Evolutionary conservation across 2,113 vertebrate species (phyloP), one percentile per base, ranked within the genome.

Genomic region (Hassar affinis): DNA sequence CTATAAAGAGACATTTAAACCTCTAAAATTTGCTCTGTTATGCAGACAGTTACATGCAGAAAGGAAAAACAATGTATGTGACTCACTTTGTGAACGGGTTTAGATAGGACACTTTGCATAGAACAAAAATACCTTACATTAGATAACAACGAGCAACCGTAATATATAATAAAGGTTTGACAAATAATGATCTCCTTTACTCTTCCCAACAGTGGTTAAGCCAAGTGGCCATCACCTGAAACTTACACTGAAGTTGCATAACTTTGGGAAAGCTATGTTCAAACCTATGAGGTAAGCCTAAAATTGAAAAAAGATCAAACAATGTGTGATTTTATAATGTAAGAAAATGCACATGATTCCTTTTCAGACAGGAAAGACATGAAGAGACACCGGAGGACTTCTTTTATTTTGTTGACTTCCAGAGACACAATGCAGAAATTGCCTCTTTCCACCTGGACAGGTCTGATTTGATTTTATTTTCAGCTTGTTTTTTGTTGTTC

Each of bases 361-460:
- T 51, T 79, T 87, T 79, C 74, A 99, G 98, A 93, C 98, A 99
- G 94, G 94, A 94, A 86, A 95, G 98, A 0, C 93, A 97, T 0
- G 94, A 98, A 6, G 95, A 97, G 92, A 99, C 98, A 0, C 96
- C 98, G 0, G 95, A 92, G 49, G 95, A 99, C 52, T 93, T 96
- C 33, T 99, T 99, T 92, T 99, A 99, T 85, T 99, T 99, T 12
- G 93, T 98, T 0, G 98, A 99, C 88, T 94, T 97, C 68, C 97
- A 99, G 93, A 93, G 98, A 87, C 98, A 99, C 93, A 99, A 98
- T 0, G 98, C 98, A 0, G 98, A 99, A 93, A 97, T 99, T 0
- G 98, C 98, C 0, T 96, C 97, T 33, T 99, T 99, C 89, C 98
- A 99, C 88, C 94, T 99, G 80, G 98, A 99, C 95, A 96, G 97